These are phyloP conservation scores for Pilophorus perplexus DNA, from an alignment of 2,888 invertebrate species.

Conservation along the genomic window DNA sequence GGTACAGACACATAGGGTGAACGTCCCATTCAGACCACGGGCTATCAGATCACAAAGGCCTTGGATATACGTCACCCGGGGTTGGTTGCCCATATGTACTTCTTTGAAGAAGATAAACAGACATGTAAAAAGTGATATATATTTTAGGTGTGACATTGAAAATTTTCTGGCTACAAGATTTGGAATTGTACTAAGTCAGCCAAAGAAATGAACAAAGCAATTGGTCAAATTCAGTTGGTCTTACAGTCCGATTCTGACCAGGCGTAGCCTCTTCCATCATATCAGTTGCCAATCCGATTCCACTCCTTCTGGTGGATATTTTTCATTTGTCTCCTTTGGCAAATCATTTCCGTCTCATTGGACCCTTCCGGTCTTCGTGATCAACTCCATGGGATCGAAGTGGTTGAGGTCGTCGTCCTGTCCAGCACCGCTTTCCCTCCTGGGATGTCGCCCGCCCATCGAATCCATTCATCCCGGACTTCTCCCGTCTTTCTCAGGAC, in stretches of 20 bases:
- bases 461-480: too few species aligned
- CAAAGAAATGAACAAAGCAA: background rate
- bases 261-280: too few species aligned
- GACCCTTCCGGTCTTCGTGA: too few species aligned
- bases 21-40: constrained; percentile 36
- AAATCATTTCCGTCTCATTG: too few species aligned
- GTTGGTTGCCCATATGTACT: constrained; percentile 33
- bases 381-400: too few species aligned
- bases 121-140: constrained; percentile 38
- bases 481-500: background rate
- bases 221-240: background rate
- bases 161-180: background rate
- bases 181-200: background rate
- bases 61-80: constrained; percentile 24
- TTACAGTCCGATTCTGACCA: too few species aligned
- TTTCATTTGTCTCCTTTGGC: too few species aligned
- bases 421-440: too few species aligned
- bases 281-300: too few species aligned
- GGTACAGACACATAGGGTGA: constrained; percentile 20
- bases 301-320: too few species aligned
- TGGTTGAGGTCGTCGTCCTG: too few species aligned
- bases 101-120: constrained; percentile 39
- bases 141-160: background rate
- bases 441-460: too few species aligned
- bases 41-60: constrained; percentile 33